Base-by-base conservation (phyloP, 2,113 vertebrate genomes). In the Trichechus manatus region DNA sequence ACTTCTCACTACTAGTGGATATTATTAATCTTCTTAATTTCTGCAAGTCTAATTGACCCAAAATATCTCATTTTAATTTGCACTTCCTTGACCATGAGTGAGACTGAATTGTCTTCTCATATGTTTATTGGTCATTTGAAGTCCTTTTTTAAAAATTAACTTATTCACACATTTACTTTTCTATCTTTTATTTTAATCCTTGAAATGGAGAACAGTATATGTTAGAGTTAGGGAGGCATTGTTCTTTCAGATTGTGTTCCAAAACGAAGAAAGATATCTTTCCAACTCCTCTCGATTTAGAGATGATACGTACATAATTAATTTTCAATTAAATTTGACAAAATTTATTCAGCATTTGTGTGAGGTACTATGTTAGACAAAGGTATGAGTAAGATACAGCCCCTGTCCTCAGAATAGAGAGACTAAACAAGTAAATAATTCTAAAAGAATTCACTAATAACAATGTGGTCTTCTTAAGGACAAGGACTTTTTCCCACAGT, bases 361-460 rank as follows among this genome's bases (percentile, higher is more conserved):
- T 84, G 15, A 70, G 19, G 29, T 25, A 42, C 2, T 82, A 31
- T 53, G 9, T 47, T 84, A 86, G 31, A 20, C 56, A 79, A 42
- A n/a, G 56, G 42, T 72, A 87, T 22, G 14, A 93, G n/a, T 50
- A 77, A 91, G 9, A 90, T n/a, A 74, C 4, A 81, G 29, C 29
- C 5, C 0, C 68, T 78, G 31, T 68, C 23, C 10, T 53, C 47
- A 88, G 93, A 63, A 63, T 1, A 90, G 23, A 70, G 33, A 78
- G 50, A 68, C 14, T 79, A 59, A 59, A 74, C 3, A 9, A 80
- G 31, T 33, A 93, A 91, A 56, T 81, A 78, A 42, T 66, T 92
- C 42, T 83, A 94, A 74, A 87, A 83, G 33, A 88, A n/a, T 75
- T 93, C 17, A 78, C 36, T 94, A 42, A 64, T 61, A 87, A 79